phyloP scores from a whole-genome alignment of 2,113 vertebrate genomes.

The Lophura nycthemera region DNA sequence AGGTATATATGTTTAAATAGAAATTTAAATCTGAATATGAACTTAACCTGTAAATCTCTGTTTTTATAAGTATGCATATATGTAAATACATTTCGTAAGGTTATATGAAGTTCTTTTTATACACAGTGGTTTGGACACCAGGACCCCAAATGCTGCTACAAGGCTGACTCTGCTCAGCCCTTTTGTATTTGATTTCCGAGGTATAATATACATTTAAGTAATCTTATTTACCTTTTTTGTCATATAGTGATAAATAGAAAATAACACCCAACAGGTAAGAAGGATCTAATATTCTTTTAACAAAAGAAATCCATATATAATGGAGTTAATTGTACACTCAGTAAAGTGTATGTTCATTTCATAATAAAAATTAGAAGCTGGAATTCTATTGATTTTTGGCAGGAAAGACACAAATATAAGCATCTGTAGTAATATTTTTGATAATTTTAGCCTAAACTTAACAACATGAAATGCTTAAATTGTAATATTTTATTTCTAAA shows the following conservation, averaged over 20 bases:
- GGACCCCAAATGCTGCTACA: not conserved
- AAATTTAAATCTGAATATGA: not conserved
- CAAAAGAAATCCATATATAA: not conserved
- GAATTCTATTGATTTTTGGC: not conserved
- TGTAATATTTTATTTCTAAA: conserved; percentile 13
- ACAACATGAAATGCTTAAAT: not conserved
- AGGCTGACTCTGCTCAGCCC: not conserved
- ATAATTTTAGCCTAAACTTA: not conserved
- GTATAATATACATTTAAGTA: not conserved
- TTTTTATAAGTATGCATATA: not conserved
- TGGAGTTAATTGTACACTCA: not conserved
- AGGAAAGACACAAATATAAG: not conserved
- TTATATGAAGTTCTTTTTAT: not conserved
- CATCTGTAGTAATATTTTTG: not conserved
- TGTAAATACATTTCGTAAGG: not conserved
- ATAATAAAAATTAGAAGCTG: not conserved
- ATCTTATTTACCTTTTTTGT: not conserved
- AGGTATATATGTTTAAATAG: not conserved
- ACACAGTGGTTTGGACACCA: not conserved
- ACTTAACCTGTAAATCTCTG: not conserved
- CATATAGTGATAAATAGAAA: not conserved
- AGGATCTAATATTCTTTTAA: not conserved
- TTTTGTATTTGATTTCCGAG: not conserved
- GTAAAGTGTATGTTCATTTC: not conserved
- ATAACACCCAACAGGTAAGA: not conserved